phyloP scores from a whole-genome alignment of 2,888 invertebrate genomes.

The Blastobasis adustella region DNA sequence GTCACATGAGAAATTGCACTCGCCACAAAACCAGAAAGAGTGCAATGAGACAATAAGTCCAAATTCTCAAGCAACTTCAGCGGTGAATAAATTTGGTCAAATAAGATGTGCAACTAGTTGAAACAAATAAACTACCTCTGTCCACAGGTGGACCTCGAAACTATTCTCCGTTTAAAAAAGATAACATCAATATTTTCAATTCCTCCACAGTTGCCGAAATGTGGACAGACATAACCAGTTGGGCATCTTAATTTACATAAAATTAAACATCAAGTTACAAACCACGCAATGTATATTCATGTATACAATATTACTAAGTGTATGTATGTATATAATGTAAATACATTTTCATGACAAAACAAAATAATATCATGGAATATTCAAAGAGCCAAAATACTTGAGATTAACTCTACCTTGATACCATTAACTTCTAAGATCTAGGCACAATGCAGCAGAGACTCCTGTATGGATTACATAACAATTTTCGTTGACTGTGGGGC shows the following conservation, averaged over 20 bases:
- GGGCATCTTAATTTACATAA: constrained; percentile 70
- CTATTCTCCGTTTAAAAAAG: constrained; percentile 27
- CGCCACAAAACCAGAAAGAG: constrained; percentile 40
- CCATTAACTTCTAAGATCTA: constrained; percentile 75
- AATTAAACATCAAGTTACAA: constrained; percentile 70
- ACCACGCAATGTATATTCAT: constrained; percentile 74
- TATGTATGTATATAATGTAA: constrained; percentile 72
- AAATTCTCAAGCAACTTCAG: constrained; percentile 59
- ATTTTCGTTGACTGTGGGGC: constrained; percentile 74
- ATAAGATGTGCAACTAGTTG: constrained; percentile 69
- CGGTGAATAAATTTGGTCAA: constrained; percentile 62
- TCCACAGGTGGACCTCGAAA: constrained; percentile 38
- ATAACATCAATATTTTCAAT: constrained; percentile 44
- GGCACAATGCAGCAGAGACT: constrained; percentile 76
- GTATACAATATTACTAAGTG: constrained; percentile 74
- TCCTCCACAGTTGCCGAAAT: constrained; percentile 36
- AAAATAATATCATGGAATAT: constrained; percentile 75
- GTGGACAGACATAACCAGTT: constrained; percentile 58
- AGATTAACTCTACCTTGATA: constrained; percentile 74
- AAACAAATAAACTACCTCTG: constrained; percentile 41
- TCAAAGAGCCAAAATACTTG: constrained; percentile 75
- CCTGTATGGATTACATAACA: constrained; percentile 72
- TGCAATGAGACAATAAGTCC: constrained; percentile 41
- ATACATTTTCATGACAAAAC: constrained; percentile 73
- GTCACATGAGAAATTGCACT: constrained; percentile 57